phyloP scores from a whole-genome alignment of 1,140 invertebrate genomes.

The Littorina saxatilis region DNA sequence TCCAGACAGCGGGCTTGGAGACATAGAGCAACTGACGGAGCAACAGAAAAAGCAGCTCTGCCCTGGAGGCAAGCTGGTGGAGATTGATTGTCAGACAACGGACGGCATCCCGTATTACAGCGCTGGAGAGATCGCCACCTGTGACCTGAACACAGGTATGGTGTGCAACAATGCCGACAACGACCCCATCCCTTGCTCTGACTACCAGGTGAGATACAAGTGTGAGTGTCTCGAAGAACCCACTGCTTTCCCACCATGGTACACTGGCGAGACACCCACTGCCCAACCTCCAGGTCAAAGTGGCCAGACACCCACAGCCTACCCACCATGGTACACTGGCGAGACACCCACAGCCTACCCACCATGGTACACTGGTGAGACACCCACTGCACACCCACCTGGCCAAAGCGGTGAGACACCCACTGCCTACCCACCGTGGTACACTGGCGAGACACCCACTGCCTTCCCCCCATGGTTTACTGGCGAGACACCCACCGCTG shows the following conservation, averaged over 20 bases:
- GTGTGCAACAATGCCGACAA: slow-evolving; percentile 43
- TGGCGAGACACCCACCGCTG: slow-evolving; percentile 16
- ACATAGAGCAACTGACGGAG: slow-evolving; percentile 53
- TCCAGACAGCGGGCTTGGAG: slow-evolving; percentile 55
- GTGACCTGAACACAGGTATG: slow-evolving; percentile 37
- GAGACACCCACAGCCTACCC: slow-evolving; percentile 11
- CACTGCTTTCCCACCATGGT: not conserved
- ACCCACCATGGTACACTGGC: not conserved
- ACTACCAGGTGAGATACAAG: slow-evolving; percentile 69
- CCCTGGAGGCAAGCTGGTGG: slow-evolving; percentile 19
- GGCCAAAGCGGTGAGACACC: slow-evolving; percentile 7
- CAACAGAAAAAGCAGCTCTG: slow-evolving; percentile 32
- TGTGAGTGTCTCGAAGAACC: slow-evolving; percentile 62
- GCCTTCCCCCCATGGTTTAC: slow-evolving; percentile 1
- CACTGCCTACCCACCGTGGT: slow-evolving; percentile 18
- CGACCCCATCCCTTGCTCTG: slow-evolving; percentile 57
- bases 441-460: slow-evolving; percentile 10
- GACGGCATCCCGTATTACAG: slow-evolving; percentile 22
- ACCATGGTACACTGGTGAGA: slow-evolving; percentile 8
- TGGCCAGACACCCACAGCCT: not conserved
- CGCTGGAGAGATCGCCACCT: slow-evolving; percentile 28
- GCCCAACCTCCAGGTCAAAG: not conserved
- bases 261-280: slow-evolving; percentile 32
- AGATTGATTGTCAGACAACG: slow-evolving; percentile 56
- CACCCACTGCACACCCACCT: slow-evolving; percentile 23